Base-by-base conservation (phyloP, 2,888 invertebrate species). In the Ochropacha duplaris region DNA sequence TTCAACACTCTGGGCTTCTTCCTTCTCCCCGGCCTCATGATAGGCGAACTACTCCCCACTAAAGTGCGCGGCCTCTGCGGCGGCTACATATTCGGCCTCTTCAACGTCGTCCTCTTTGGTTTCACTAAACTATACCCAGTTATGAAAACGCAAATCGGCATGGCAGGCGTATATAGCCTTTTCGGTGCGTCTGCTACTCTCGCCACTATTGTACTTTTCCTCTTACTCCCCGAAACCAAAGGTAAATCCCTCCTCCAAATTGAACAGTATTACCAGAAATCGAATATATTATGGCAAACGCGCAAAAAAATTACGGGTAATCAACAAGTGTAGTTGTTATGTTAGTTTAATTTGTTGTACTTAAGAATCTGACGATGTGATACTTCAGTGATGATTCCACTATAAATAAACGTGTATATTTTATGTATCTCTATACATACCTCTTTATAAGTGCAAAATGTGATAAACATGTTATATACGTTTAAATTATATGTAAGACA, bases 181-280 rank as follows among this genome's bases (percentile, higher is more conserved):
- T 96, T 96, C 71, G 96, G 95, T 0, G 82, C 87, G 0, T 93
- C 95, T 0, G 94, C 96, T 1, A 73, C 94, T 0, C 66, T 95
- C 11, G 95, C 95, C 0, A 94, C 95, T 0, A 55, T 95, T 2
- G 95, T 96, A 54, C 87, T 96, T 61, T 96, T 94, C 79, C 86
- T 96, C 0, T 90, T 95, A 58, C 84, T 96, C 44, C 96, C 96
- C 11, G 96, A 96, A 86, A 96, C 96, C 0, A 96, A 95, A 80
- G 95, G 95, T 39, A 94, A 94, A 59, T 95, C 95, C 6, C 85
- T 96, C 49, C 92, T 95, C 56, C 95, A 96, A 83, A 96, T 96
- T 66, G 96, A 96, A 84, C 95, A 96, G 86, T 96, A 96, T 82
- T 96, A 96, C 76, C 94, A 94, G 69, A 94, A 95, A 68, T 85